These are phyloP conservation scores for Portevinia maculata DNA, from an alignment of 2,888 invertebrate species.

Conservation along the genomic window DNA sequence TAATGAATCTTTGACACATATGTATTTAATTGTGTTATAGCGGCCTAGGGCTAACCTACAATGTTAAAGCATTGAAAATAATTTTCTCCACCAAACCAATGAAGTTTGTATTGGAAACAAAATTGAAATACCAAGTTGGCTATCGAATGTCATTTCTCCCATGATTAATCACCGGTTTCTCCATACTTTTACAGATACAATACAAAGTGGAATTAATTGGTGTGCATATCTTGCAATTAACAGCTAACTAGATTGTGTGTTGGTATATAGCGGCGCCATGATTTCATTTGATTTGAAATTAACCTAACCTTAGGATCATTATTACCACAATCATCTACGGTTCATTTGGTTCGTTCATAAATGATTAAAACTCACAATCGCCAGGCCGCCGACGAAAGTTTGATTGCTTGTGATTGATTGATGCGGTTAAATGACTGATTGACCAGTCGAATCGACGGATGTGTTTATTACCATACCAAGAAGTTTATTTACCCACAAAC, in stretches of 20 bases:
- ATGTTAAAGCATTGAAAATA: too few relatives aligned
- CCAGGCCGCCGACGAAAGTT: slow-evolving; percentile 59
- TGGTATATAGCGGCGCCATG: slow-evolving; percentile 50
- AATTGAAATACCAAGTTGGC: not conserved
- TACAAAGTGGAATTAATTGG: slow-evolving; percentile 51
- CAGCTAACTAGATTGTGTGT: slow-evolving; percentile 45
- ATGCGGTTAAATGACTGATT: slow-evolving; percentile 73
- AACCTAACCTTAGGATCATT: slow-evolving; percentile 39
- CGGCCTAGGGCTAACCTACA: too few relatives aligned
- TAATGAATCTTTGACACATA: too few relatives aligned
- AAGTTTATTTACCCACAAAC: slow-evolving; percentile 37
- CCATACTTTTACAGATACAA: slow-evolving; percentile 7
- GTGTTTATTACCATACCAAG: slow-evolving; percentile 70
- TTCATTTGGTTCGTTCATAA: slow-evolving; percentile 39
- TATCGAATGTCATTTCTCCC: not conserved
- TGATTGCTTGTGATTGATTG: slow-evolving; percentile 72
- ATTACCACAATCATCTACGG: slow-evolving; percentile 26
- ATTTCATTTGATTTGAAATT: not conserved
- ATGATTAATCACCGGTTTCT: slow-evolving; percentile 37
- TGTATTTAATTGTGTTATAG: too few relatives aligned
- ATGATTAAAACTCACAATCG: slow-evolving; percentile 26
- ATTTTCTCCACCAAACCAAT: too few relatives aligned
- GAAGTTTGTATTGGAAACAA: not conserved
- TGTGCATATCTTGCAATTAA: slow-evolving; percentile 63
- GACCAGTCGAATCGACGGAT: slow-evolving; percentile 60